Evolutionary conservation across 1,140 invertebrate genomes (phyloP).

Genomic region (Teleopsis dalmanni): DNA sequence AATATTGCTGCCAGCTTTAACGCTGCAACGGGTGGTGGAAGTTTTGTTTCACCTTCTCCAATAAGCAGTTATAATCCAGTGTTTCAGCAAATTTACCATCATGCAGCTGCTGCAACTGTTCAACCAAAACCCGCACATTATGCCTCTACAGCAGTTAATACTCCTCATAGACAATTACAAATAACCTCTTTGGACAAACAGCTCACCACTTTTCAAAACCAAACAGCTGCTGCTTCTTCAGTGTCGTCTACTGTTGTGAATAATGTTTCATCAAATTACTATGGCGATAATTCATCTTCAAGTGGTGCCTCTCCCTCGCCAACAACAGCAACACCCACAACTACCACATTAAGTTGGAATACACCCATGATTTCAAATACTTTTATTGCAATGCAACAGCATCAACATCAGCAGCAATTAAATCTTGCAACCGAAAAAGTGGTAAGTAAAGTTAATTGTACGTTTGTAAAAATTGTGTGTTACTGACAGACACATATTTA

Average conservation of each 20-base stretch:
- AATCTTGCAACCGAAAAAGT: conserved; percentile 40
- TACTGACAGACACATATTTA: background rate
- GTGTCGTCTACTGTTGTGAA: conserved; percentile 32
- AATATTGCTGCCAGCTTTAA: conserved; percentile 36
- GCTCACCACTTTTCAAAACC: conserved; percentile 37
- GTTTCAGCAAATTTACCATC: conserved; percentile 43
- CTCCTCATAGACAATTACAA: conserved; percentile 37
- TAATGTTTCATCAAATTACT: conserved; percentile 40
- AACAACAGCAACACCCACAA: conserved; percentile 35
- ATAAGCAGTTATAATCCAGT: conserved; percentile 40
- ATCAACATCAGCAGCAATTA: conserved; percentile 34
- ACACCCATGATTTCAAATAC: conserved; percentile 42
- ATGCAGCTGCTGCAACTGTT: conserved; percentile 36
- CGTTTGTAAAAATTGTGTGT: background rate
- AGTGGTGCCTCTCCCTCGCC: conserved; percentile 39
- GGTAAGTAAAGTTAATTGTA: conserved; percentile 26
- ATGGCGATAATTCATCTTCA: conserved; percentile 40
- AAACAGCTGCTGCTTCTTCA: conserved; percentile 33
- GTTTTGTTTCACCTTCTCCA: conserved; percentile 39
- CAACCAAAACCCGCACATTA: conserved; percentile 41
- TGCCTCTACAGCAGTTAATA: conserved; percentile 36
- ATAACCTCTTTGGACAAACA: conserved; percentile 38
- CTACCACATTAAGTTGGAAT: conserved; percentile 38
- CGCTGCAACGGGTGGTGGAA: conserved; percentile 38
- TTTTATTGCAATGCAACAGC: conserved; percentile 41